Percentiles rank a stretch among this genome's conserved stretches.
phyloP scores from a whole-genome alignment of 2,113 vertebrate genomes.

The Dermatemys mawii region DNA sequence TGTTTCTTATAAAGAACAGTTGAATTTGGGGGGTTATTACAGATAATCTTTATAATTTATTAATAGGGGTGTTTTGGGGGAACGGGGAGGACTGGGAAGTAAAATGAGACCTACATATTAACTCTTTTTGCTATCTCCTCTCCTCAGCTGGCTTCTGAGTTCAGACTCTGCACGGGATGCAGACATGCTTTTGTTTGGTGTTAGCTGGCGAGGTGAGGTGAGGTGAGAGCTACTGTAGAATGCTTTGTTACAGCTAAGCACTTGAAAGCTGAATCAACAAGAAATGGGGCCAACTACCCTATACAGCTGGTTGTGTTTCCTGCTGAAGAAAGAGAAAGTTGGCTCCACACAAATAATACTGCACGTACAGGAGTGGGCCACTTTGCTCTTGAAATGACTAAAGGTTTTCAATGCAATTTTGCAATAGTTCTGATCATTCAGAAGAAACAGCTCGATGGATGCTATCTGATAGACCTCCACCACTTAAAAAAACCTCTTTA shows the following conservation, averaged over 20 bases:
- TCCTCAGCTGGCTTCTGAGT: background rate
- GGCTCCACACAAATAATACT: background rate
- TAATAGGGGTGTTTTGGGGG: background rate
- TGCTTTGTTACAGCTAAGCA: background rate
- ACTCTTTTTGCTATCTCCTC: background rate
- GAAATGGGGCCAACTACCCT: background rate
- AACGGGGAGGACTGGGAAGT: background rate
- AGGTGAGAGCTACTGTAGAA: background rate
- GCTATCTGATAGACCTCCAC: fast-evolving
- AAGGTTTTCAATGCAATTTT: background rate
- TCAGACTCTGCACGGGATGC: background rate
- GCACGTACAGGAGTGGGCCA: fast-evolving
- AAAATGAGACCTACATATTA: background rate
- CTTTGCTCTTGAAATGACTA: background rate
- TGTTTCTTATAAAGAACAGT: background rate
- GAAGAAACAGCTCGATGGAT: background rate
- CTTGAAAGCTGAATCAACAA: background rate
- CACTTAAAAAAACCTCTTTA: fast-evolving
- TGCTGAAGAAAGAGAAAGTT: background rate
- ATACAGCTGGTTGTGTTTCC: fast-evolving
- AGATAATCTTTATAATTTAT: background rate
- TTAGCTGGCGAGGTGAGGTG: background rate
- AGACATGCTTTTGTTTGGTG: background rate
- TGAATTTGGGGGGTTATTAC: background rate
- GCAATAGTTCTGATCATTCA: background rate